These are phyloP conservation scores for Falcaria lacertinaria DNA, from an alignment of 2,888 invertebrate genomes.

Conservation along the genomic window DNA sequence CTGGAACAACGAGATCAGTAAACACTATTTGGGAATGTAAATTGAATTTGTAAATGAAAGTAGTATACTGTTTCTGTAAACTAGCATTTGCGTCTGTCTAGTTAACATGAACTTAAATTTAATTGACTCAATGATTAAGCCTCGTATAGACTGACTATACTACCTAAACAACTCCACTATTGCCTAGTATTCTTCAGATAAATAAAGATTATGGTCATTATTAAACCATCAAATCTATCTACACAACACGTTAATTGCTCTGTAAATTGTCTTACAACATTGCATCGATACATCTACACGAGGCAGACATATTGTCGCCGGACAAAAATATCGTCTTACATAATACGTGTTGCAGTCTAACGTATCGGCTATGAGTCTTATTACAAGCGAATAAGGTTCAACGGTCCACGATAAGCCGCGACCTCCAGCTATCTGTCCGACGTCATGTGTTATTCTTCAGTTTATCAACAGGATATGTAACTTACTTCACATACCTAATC, in stretches of 20 bases:
- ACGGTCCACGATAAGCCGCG: conserved; percentile 7
- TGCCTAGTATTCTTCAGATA: too few relatives aligned
- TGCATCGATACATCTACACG: not conserved
- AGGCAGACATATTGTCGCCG: conserved; percentile 4
- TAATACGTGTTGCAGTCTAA: not conserved
- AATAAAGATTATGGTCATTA: too few relatives aligned
- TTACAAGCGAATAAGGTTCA: not conserved
- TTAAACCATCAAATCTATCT: too few relatives aligned
- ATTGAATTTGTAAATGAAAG: not conserved
- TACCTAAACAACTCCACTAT: too few relatives aligned
- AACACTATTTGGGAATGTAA: not conserved
- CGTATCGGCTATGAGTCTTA: not conserved
- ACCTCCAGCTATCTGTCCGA: conserved; percentile 13
- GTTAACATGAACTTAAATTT: too few relatives aligned
- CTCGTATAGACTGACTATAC: too few relatives aligned
- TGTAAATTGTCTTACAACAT: too few relatives aligned
- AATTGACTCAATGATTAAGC: too few relatives aligned
- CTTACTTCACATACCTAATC: not conserved
- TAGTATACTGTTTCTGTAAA: too few relatives aligned
- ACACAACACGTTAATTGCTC: too few relatives aligned
- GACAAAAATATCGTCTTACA: not conserved
- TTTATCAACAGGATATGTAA: conserved; percentile 16
- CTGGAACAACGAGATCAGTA: not conserved
- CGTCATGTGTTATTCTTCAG: conserved; percentile 23
- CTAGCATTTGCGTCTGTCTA: too few relatives aligned